Evolutionary conservation across 2,888 invertebrate species (phyloP).

Genomic region (Tinea semifulvella): DNA sequence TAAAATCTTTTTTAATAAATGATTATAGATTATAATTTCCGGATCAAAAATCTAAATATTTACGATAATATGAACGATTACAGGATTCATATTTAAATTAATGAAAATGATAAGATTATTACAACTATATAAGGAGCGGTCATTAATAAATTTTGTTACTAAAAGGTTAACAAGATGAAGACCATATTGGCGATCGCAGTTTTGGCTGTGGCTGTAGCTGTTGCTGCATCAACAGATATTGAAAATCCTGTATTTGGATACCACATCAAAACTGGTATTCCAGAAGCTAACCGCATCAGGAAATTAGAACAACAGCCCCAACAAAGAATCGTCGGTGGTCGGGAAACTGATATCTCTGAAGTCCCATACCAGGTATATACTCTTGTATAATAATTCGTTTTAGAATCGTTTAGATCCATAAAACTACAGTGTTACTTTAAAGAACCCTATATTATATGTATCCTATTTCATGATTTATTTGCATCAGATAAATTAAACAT

Average conservation of each 20-base stretch:
- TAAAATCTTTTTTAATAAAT: too few relatives aligned
- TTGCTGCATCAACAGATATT: constrained; percentile 24
- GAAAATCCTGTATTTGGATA: constrained; percentile 28
- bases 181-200: constrained; percentile 21
- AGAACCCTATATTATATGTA: too few relatives aligned
- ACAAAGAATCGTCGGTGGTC: constrained; percentile 35
- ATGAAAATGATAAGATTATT: constrained; percentile 4
- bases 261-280: constrained; percentile 34
- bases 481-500: too few relatives aligned
- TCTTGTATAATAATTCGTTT: too few relatives aligned
- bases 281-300: constrained; percentile 29
- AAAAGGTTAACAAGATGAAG: constrained; percentile 22
- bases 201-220: constrained; percentile 22
- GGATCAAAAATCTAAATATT: neutral
- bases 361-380: constrained; percentile 41
- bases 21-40: too few relatives aligned
- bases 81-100: neutral
- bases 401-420: too few relatives aligned
- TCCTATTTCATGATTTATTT: too few relatives aligned
- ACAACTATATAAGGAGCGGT: neutral
- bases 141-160: too few relatives aligned
- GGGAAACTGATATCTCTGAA: constrained; percentile 26
- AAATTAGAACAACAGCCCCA: constrained; percentile 24
- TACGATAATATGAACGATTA: neutral
- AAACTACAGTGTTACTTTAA: too few relatives aligned